Conservation (phyloP, 2,888 invertebrate species). For the Metellina segmentata region DNA sequence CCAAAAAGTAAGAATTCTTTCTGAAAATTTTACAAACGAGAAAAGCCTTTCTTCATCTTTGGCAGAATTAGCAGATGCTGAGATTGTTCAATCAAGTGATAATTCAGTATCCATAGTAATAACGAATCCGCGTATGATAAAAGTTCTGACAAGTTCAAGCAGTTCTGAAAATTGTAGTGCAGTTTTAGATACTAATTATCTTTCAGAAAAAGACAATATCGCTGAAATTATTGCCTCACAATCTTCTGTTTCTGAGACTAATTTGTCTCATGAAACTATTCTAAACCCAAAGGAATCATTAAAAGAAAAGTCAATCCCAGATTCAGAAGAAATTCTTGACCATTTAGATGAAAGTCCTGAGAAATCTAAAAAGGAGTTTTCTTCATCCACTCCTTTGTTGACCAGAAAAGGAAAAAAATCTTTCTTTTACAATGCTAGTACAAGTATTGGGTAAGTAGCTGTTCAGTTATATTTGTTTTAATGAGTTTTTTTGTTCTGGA, state of each 20-base stretch:
- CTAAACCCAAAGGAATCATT: background rate
- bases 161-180: background rate
- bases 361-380: too few relatives aligned
- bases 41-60: constrained; percentile 41
- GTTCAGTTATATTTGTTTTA: too few relatives aligned
- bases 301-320: too few relatives aligned
- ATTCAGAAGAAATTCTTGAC: too few relatives aligned
- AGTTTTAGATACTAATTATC: background rate
- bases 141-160: constrained; percentile 25
- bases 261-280: constrained; percentile 5
- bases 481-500: too few relatives aligned
- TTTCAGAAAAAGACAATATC: background rate
- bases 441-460: too few relatives aligned
- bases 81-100: constrained; percentile 47
- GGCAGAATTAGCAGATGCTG: constrained; percentile 64
- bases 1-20: background rate
- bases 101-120: constrained; percentile 50
- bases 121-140: constrained; percentile 48
- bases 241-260: constrained; percentile 9
- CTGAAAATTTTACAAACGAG: background rate
- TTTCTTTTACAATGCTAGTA: too few relatives aligned
- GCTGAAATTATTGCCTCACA: background rate
- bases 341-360: too few relatives aligned
- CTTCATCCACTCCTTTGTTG: too few relatives aligned
- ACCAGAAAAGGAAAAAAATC: background rate